phyloP scores from a whole-genome alignment of 2,888 invertebrate genomes.

The Harpagoxenus sublaevis region DNA sequence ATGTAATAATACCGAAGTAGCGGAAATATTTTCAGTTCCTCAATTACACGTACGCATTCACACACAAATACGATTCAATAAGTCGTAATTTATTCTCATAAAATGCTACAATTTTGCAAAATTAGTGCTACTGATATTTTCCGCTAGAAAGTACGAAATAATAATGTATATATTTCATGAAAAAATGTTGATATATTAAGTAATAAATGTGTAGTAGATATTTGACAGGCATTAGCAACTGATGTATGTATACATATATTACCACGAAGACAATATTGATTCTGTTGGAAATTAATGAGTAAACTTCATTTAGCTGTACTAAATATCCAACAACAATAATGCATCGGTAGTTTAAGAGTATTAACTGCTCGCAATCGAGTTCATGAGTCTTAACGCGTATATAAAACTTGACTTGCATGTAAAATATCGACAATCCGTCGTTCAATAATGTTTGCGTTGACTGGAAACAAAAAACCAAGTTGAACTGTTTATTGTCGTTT shows the following conservation, averaged over 20 bases:
- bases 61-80: not conserved
- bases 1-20: constrained; percentile 31
- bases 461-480: not conserved
- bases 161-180: not conserved
- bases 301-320: constrained; percentile 18
- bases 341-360: not conserved
- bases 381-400: not conserved
- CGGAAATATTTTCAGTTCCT: constrained; percentile 26
- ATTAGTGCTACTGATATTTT: not conserved
- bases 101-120: constrained; percentile 24
- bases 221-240: constrained; percentile 9
- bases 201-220: constrained; percentile 24
- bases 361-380: constrained; percentile 3
- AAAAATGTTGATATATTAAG: constrained; percentile 14
- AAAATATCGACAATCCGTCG: not conserved
- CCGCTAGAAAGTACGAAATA: not conserved
- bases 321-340: constrained; percentile 22
- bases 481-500: not conserved
- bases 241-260: not conserved
- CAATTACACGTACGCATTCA: not conserved
- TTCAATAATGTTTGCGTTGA: not conserved
- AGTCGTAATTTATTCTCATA: not conserved
- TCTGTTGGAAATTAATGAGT: constrained; percentile 34
- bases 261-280: constrained; percentile 29
- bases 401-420: not conserved